A percentile compares a stretch with the other conserved stretches of the same genome.
These are phyloP conservation scores for Thymelicus acteon DNA, from an alignment of 2,888 invertebrate species.

Conservation along the genomic window DNA sequence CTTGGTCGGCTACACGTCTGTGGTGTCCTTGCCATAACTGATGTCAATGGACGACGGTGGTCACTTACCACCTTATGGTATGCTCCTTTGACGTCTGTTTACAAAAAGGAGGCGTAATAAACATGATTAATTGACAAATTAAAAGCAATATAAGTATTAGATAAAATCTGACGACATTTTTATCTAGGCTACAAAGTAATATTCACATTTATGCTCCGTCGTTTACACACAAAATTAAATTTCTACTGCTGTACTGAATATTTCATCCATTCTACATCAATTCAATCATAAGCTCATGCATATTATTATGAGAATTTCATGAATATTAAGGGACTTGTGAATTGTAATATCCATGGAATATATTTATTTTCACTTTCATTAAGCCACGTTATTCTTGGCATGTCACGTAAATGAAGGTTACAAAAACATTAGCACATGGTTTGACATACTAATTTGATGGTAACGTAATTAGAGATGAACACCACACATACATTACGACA, in stretches of 20 bases:
- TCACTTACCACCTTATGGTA: no score
- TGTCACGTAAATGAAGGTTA: constrained; percentile 12
- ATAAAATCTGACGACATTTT: no score
- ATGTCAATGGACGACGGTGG: no score
- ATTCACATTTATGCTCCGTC: no score
- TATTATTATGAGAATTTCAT: constrained; percentile 27
- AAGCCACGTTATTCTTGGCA: constrained; percentile 12
- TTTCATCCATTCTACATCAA: constrained; percentile 13
- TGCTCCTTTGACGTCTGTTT: no score
- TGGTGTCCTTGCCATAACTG: no score
- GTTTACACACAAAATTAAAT: neutral
- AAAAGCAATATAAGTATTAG: no score
- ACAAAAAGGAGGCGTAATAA: no score
- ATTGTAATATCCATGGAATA: constrained; percentile 6
- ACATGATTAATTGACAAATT: no score
- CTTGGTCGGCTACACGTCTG: no score
- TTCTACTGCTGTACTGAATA: neutral
- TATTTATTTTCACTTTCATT: constrained; percentile 12
- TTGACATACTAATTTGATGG: constrained; percentile 20
- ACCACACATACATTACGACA: no score
- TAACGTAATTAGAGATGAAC: constrained; percentile 13
- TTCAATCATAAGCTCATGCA: constrained; percentile 20
- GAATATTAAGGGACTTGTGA: constrained; percentile 17
- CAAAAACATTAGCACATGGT: constrained; percentile 18
- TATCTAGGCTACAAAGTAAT: no score